Evolutionary conservation across 2,888 invertebrate genomes (phyloP).

Genomic region (Caenorhabditis uteleia): DNA sequence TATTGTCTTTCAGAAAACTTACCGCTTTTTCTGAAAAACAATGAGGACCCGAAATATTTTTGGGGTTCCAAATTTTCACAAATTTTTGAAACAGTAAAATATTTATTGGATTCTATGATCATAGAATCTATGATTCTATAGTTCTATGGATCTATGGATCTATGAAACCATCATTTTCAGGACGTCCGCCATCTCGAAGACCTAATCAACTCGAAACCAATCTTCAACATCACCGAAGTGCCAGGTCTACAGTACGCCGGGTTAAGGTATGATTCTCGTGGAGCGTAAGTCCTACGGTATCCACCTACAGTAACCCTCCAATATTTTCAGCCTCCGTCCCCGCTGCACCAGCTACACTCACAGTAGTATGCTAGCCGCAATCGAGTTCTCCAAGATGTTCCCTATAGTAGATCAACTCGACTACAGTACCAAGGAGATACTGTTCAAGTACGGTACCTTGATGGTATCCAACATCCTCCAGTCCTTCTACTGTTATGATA

Average conservation of each 20-base stretch:
- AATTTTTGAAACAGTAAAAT: too few relatives aligned
- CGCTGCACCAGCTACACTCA: constrained; percentile 9
- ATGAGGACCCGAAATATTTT: too few relatives aligned
- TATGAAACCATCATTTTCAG: too few relatives aligned
- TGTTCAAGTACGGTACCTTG: constrained; percentile 11
- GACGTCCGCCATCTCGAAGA: constrained; percentile 12
- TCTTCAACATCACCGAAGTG: constrained; percentile 6
- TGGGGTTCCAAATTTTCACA: too few relatives aligned
- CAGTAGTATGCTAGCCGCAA: constrained; percentile 11
- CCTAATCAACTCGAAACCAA: constrained; percentile 4
- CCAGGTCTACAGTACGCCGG: too few relatives aligned
- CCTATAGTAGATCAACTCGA: constrained; percentile 30
- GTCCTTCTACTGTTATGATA: constrained; percentile 29
- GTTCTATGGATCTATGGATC: too few relatives aligned
- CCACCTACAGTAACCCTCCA: constrained; percentile 2
- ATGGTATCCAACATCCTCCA: constrained; percentile 20
- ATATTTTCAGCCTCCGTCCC: constrained; percentile 7
- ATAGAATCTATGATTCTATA: too few relatives aligned
- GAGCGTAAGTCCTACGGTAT: too few relatives aligned
- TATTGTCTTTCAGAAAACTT: too few relatives aligned
- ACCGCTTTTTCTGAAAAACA: too few relatives aligned
- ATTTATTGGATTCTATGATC: too few relatives aligned
- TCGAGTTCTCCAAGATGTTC: constrained; percentile 52
- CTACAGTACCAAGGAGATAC: neutral
- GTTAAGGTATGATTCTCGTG: too few relatives aligned